phyloP scores from a whole-genome alignment of 2,797 vertebrate species.

The Ptychadena robeensis region DNA sequence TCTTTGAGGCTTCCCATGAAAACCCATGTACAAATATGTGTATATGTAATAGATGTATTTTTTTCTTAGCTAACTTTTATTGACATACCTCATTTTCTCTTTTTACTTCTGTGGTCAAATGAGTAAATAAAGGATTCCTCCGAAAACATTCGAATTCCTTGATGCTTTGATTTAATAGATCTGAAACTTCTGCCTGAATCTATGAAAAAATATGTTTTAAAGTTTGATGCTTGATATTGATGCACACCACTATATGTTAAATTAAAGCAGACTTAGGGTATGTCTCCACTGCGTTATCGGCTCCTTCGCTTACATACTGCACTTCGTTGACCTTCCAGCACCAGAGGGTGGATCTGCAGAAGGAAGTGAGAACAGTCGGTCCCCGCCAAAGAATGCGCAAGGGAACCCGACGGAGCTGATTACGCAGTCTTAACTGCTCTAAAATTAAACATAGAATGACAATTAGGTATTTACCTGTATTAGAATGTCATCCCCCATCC shows the following conservation, averaged over 20 bases:
- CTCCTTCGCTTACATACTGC: too few species aligned
- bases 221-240: background rate
- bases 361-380: too few species aligned
- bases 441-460: too few species aligned
- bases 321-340: too few species aligned
- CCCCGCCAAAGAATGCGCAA: too few species aligned
- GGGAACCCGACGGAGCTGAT: too few species aligned
- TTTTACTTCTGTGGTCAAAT: conserved; percentile 41
- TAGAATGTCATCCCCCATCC: too few species aligned
- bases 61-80: background rate
- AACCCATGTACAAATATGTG: background rate
- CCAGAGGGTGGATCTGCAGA: too few species aligned
- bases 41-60: background rate
- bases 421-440: too few species aligned
- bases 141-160: conserved; percentile 65
- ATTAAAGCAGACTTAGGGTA: too few species aligned
- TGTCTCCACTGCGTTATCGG: too few species aligned
- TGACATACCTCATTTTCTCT: conserved; percentile 62
- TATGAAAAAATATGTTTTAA: conserved; percentile 62
- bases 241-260: background rate
- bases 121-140: conserved; percentile 55
- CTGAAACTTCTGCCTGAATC: conserved; percentile 71
- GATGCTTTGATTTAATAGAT: conserved; percentile 69
- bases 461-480: too few species aligned
- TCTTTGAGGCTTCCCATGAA: background rate